These are phyloP conservation scores for Brachypalpus laphriformis DNA, from an alignment of 2,888 invertebrate genomes.

Conservation along the genomic window DNA sequence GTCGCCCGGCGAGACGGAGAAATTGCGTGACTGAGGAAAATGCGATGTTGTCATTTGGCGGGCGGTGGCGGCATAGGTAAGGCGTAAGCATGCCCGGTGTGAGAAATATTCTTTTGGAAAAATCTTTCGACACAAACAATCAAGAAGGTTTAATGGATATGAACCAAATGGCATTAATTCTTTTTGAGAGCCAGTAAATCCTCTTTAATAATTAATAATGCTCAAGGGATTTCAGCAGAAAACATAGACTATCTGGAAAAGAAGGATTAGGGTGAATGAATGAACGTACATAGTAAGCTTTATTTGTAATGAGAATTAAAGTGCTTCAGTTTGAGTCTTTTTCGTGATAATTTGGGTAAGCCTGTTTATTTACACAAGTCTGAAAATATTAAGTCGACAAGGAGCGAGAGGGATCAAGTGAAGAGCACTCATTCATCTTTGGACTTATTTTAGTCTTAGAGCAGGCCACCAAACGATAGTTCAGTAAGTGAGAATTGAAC, in stretches of 20 bases:
- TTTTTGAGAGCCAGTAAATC: background rate
- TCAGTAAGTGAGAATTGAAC: no score
- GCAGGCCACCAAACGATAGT: no score
- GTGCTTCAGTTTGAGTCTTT: background rate
- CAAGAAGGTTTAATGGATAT: background rate
- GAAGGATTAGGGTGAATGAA: background rate
- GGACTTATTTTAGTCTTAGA: no score
- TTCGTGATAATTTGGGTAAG: background rate
- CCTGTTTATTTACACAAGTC: no score
- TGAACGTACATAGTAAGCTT: background rate
- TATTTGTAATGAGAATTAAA: background rate
- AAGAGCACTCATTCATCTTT: no score
- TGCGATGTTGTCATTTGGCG: background rate
- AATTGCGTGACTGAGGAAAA: background rate
- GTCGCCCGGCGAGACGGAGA: background rate
- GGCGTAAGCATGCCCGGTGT: background rate
- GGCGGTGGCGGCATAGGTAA: no score
- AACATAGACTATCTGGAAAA: no score
- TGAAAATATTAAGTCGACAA: no score
- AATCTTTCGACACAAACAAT: background rate
- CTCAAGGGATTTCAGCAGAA: background rate
- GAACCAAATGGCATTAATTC: background rate
- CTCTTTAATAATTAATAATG: slow-evolving; percentile 1
- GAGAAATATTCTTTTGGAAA: background rate
- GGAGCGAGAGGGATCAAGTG: no score